These are phyloP conservation scores for Avahi laniger DNA, from an alignment of 2,797 vertebrate genomes.

Conservation along the genomic window DNA sequence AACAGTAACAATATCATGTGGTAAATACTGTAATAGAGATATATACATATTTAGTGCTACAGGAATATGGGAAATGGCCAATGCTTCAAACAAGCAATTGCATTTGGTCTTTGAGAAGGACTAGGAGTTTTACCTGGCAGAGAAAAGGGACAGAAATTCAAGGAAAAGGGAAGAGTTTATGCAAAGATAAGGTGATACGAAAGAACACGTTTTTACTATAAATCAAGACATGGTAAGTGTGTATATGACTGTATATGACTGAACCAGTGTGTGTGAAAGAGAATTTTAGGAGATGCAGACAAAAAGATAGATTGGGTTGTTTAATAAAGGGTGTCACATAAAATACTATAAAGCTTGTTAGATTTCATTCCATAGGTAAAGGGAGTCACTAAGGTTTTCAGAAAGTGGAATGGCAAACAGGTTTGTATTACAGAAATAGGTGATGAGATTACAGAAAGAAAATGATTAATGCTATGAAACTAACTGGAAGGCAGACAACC, in stretches of 20 bases:
- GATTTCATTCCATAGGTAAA: neutral
- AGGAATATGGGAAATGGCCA: neutral
- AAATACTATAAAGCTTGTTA: conserved; percentile 24
- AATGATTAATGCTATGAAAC: conserved; percentile 38
- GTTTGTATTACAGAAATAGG: conserved; percentile 38
- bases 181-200: neutral
- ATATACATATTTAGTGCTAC: neutral
- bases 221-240: neutral
- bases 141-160: conserved; percentile 14
- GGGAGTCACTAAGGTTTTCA: conserved; percentile 17
- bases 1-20: neutral
- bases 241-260: neutral
- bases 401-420: conserved; percentile 16
- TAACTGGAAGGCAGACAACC: conserved; percentile 9
- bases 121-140: neutral
- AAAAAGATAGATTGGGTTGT: neutral
- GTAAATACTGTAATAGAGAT: neutral
- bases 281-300: conserved; percentile 22
- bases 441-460: conserved; percentile 45
- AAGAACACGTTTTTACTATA: neutral
- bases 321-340: conserved; percentile 19
- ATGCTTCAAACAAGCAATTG: neutral
- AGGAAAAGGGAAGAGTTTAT: neutral
- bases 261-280: neutral
- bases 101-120: neutral